Percentiles rank a stretch among this genome's conserved stretches.
These are phyloP conservation scores for Psix sp. DNA, from an alignment of 1,140 invertebrate species.

Conservation along the genomic window DNA sequence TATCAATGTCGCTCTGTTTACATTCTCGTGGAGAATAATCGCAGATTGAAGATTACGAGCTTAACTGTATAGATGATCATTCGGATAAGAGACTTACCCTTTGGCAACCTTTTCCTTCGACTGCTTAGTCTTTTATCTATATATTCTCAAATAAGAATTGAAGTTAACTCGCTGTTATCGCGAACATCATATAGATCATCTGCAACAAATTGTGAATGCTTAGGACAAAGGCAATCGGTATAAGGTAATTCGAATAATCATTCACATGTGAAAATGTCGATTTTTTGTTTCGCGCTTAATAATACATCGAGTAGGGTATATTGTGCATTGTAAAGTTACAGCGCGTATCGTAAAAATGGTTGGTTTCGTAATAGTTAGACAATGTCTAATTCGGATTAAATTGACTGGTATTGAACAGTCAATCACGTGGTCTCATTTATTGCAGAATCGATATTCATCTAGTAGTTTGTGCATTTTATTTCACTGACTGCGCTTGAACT, in stretches of 20 bases:
- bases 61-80: conserved; percentile 47
- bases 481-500: too few relatives aligned
- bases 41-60: conserved; percentile 43
- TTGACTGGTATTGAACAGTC: too few relatives aligned
- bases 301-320: too few relatives aligned
- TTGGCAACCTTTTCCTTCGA: conserved; percentile 36
- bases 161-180: conserved; percentile 41
- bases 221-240: conserved; percentile 23
- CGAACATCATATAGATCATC: conserved; percentile 47
- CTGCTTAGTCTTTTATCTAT: conserved; percentile 46
- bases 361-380: too few relatives aligned
- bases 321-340: too few relatives aligned
- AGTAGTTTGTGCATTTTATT: too few relatives aligned
- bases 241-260: conserved; percentile 25
- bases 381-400: too few relatives aligned
- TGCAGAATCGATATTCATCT: too few relatives aligned
- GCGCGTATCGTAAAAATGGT: too few relatives aligned
- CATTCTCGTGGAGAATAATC: conserved; percentile 50
- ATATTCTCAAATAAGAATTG: conserved; percentile 37
- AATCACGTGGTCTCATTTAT: too few relatives aligned
- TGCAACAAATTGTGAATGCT: conserved; percentile 46
- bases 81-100: conserved; percentile 46
- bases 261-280: not conserved
- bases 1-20: conserved; percentile 52
- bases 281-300: too few relatives aligned